phyloP scores from a whole-genome alignment of 2,113 vertebrate species.

The Cervus canadensis region DNA sequence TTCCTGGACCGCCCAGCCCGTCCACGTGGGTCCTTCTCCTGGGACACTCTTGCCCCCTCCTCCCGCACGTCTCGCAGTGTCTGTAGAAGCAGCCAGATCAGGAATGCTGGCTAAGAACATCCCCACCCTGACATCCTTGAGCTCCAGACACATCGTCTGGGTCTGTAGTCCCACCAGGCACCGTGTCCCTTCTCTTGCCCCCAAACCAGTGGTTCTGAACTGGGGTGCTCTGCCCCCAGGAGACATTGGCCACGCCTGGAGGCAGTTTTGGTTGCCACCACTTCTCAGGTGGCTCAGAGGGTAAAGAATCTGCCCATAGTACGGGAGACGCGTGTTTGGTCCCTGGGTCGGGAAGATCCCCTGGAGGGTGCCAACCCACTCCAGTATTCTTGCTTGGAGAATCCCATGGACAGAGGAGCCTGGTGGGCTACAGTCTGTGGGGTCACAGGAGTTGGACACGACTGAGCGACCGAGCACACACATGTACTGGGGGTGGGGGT shows the following conservation, averaged over 20 bases:
- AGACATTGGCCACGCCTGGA: neutral
- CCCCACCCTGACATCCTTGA: too few relatives aligned
- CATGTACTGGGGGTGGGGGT: rapidly evolving
- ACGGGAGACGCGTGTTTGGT: rapidly evolving
- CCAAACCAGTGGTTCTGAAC: neutral
- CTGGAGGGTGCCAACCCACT: neutral
- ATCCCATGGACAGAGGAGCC: neutral
- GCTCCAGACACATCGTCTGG: rapidly evolving
- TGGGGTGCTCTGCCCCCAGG: neutral
- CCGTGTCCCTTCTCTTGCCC: too few relatives aligned
- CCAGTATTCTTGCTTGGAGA: neutral
- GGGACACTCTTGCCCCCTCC: rapidly evolving
- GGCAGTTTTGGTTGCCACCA: neutral
- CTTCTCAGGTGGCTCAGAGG: neutral
- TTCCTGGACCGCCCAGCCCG: neutral
- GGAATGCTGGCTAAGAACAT: rapidly evolving
- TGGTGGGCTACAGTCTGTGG: neutral
- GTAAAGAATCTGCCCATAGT: neutral
- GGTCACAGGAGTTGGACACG: rapidly evolving
- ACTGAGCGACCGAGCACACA: neutral
- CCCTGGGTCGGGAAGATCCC: neutral
- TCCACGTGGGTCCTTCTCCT: rapidly evolving
- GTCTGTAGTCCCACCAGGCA: rapidly evolving
- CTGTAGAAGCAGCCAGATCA: neutral
- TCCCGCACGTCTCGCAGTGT: rapidly evolving